phyloP scores from a whole-genome alignment of 2,888 invertebrate species.

The Pyrgus malvae region DNA sequence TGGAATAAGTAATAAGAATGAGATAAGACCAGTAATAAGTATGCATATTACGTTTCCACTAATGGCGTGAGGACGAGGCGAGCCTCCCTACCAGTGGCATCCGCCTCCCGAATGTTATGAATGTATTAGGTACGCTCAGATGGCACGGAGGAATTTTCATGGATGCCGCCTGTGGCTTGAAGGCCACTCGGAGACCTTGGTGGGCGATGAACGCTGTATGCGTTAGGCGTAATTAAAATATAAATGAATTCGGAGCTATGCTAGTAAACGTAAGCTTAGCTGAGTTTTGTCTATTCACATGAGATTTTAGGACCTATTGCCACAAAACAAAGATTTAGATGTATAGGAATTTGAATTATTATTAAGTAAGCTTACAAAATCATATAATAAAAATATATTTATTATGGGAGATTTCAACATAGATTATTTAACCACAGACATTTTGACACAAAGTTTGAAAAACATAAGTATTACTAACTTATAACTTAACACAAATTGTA shows the following conservation, averaged over 20 bases:
- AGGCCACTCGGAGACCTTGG: constrained; percentile 39
- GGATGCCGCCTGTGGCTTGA: constrained; percentile 39
- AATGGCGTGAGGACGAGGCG: constrained; percentile 45
- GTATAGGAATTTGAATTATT: too few species aligned
- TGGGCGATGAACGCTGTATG: constrained; percentile 5
- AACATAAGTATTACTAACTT: too few species aligned
- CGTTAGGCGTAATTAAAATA: not conserved
- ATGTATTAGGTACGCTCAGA: constrained; percentile 44
- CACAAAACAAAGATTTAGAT: too few species aligned
- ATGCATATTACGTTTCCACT: constrained; percentile 47
- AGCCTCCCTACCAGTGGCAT: constrained; percentile 37
- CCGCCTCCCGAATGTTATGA: constrained; percentile 46
- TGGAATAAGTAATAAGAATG: constrained; percentile 23
- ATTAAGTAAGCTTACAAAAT: too few species aligned
- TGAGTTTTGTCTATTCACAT: too few species aligned
- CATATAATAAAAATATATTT: too few species aligned
- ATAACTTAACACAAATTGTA: too few species aligned
- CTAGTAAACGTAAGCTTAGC: too few species aligned
- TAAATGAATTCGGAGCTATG: not conserved
- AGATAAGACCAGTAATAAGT: constrained; percentile 38
- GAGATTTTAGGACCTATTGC: too few species aligned
- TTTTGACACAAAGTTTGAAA: too few species aligned
- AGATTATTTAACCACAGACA: too few species aligned
- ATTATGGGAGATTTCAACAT: too few species aligned
- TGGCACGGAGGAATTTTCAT: constrained; percentile 47